phyloP scores from a whole-genome alignment of 2,888 invertebrate species.

The Agrotis exclamationis region DNA sequence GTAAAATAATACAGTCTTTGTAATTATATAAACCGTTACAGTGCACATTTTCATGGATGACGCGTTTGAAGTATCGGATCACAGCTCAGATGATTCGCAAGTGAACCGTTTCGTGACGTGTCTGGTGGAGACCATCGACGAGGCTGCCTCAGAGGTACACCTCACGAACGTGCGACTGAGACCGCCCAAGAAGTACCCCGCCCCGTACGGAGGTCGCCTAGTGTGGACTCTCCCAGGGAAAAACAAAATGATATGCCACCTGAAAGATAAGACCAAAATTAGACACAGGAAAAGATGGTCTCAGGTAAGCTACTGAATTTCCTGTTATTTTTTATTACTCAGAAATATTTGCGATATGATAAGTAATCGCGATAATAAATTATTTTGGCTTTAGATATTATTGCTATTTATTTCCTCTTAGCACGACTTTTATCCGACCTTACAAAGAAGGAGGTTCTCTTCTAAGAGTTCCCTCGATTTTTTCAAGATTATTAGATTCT shows the following conservation, averaged over 20 bases:
- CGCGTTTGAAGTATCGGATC: conserved; percentile 93
- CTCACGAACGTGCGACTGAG: conserved; percentile 92
- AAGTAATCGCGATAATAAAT: conserved; percentile 40
- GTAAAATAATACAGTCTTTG: too few species aligned
- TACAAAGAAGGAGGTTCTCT: neutral
- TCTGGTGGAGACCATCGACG: conserved; percentile 93
- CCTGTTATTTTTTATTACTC: conserved; percentile 14
- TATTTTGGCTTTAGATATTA: conserved; percentile 17
- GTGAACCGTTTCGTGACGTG: conserved; percentile 96
- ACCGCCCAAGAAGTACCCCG: conserved; percentile 94
- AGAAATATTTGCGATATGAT: conserved; percentile 33
- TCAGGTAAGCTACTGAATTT: conserved; percentile 90
- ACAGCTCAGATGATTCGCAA: conserved; percentile 93
- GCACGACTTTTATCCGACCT: neutral
- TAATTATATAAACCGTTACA: conserved; percentile 71
- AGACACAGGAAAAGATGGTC: conserved; percentile 98
- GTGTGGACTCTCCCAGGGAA: conserved; percentile 96
- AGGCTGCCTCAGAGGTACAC: conserved; percentile 94
- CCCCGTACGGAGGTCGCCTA: conserved; percentile 96
- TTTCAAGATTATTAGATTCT: too few species aligned
- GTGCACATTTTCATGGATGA: conserved; percentile 97
- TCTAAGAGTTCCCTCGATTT: too few species aligned
- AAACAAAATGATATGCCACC: conserved; percentile 95
- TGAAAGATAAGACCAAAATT: conserved; percentile 97
- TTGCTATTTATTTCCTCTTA: conserved; percentile 23